These are phyloP conservation scores for Trachelipus rathkii DNA, from an alignment of 1,140 invertebrate species.

Conservation along the genomic window DNA sequence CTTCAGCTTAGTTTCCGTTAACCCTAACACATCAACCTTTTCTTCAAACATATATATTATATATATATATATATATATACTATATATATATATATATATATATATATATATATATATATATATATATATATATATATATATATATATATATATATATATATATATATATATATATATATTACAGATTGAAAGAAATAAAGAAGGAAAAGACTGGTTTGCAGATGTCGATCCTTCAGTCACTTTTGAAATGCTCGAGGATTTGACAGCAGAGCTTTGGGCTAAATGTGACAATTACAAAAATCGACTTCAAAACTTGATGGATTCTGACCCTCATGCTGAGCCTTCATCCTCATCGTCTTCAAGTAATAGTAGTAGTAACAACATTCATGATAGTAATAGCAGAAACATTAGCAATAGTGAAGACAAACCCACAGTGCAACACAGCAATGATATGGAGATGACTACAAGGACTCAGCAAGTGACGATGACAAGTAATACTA, in stretches of 20 bases:
- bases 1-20: too few relatives aligned
- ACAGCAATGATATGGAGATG: not conserved
- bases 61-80: not conserved
- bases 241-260: slow-evolving; percentile 69
- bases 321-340: slow-evolving; percentile 52
- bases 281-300: slow-evolving; percentile 90
- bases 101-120: not conserved
- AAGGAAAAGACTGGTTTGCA: slow-evolving; percentile 89
- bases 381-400: not conserved
- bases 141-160: not conserved
- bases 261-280: slow-evolving; percentile 76
- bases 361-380: slow-evolving; percentile 8
- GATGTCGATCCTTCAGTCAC: slow-evolving; percentile 90
- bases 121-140: not conserved
- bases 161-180: slow-evolving; percentile 1
- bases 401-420: not conserved
- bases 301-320: slow-evolving; percentile 79
- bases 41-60: too few relatives aligned
- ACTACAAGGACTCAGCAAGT: not conserved
- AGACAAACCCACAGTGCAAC: too few relatives aligned
- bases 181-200: slow-evolving; percentile 80
- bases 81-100: not conserved
- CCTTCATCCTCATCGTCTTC: not conserved
- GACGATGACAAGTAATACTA: not conserved
- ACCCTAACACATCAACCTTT: too few relatives aligned